These are phyloP conservation scores for Dermochelys coriacea DNA, from an alignment of 2,797 vertebrate species.

Conservation along the genomic window DNA sequence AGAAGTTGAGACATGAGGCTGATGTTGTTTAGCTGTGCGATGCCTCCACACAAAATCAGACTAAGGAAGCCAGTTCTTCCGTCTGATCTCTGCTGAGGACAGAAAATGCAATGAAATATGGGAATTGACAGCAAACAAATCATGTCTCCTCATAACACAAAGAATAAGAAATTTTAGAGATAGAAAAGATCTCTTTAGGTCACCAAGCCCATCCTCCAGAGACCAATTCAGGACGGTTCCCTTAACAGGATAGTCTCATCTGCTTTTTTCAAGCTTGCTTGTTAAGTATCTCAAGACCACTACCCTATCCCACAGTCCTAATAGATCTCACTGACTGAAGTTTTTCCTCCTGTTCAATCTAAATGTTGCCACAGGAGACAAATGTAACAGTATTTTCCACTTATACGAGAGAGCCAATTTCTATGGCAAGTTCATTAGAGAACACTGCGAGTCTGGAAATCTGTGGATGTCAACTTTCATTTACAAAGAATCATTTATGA, in stretches of 20 bases:
- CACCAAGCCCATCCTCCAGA: background rate
- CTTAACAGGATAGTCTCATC: background rate
- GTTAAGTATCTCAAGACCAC: background rate
- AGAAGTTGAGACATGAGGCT: too few species aligned
- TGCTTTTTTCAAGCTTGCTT: background rate
- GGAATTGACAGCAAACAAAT: background rate
- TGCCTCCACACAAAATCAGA: too few species aligned
- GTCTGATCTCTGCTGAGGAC: too few species aligned
- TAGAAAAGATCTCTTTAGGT: background rate
- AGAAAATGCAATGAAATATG: too few species aligned
- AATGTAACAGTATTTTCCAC: background rate
- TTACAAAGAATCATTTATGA: background rate
- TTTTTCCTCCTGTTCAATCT: background rate
- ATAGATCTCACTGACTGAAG: background rate
- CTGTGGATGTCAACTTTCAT: background rate
- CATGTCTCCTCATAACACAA: background rate
- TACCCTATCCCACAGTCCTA: background rate
- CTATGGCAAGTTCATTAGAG: background rate
- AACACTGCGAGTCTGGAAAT: background rate
- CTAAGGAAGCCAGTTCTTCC: too few species aligned
- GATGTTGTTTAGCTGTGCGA: too few species aligned
- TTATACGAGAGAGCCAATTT: background rate
- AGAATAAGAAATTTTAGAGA: background rate
- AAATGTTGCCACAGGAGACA: background rate
- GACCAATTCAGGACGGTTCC: background rate